These are phyloP conservation scores for Centropus bengalensis DNA, from an alignment of 2,113 vertebrate genomes.

Conservation along the genomic window DNA sequence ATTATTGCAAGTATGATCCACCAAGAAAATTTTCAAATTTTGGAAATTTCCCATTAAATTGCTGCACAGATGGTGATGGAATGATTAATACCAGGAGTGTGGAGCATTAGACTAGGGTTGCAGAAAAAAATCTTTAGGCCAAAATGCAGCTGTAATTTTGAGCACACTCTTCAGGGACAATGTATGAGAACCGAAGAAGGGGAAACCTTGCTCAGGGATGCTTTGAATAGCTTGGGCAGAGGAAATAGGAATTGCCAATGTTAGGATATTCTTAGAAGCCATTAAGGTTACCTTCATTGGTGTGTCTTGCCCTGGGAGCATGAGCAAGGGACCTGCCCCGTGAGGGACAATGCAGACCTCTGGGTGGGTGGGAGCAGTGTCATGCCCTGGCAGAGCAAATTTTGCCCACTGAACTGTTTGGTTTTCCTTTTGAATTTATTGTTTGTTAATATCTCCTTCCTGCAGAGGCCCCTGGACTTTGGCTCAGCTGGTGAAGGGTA, in stretches of 20 bases:
- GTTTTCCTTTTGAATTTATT: slow-evolving; percentile 19
- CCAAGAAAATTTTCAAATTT: neutral
- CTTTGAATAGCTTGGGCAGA: neutral
- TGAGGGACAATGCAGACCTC: neutral
- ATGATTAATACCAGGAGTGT: neutral
- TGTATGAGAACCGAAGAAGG: neutral
- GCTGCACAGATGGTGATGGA: neutral
- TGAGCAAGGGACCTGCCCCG: neutral
- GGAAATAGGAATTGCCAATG: neutral
- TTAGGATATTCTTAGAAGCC: neutral
- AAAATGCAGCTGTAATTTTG: neutral
- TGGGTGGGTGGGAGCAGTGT: neutral
- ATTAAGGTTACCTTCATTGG: neutral
- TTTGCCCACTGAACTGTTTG: neutral
- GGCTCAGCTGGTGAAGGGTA: neutral
- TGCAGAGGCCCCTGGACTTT: neutral
- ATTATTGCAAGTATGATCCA: neutral
- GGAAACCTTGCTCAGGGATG: neutral
- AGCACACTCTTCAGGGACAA: neutral
- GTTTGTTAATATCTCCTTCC: slow-evolving; percentile 18
- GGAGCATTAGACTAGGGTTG: neutral
- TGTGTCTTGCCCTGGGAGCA: neutral
- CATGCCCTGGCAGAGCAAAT: neutral
- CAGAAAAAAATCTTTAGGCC: neutral
- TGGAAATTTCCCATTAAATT: neutral